Base-by-base conservation (phyloP, 1,140 invertebrate genomes). In the Neodiprion fabricii region DNA sequence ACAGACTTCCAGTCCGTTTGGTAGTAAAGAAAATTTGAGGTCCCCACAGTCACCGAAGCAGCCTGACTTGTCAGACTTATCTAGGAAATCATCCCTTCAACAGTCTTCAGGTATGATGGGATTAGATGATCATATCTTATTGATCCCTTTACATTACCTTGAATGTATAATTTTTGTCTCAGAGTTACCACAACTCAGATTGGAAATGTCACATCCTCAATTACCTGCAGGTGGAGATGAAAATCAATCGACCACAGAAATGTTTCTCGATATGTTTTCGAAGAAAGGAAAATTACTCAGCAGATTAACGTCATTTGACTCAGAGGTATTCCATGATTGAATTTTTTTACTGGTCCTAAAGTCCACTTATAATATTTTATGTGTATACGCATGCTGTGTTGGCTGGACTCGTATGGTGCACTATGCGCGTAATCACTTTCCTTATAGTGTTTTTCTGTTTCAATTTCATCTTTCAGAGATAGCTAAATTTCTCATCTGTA, bases 221-320 rank as follows among this genome's bases (percentile, higher is more conserved):
- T 79, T 69, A 73, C 77, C 71, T 67, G 28, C 80, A 80, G 67
- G 81, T 74, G 81, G 67, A 72, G 91, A 89, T 28, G 92, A 92
- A 68, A 90, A 90, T n/a, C 93, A 94, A 80, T 94, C 93, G 9
- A 93, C 94, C 0, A 92, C 94, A 2, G 95, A 96, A 78, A 95
- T 96, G 90, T 95, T 97, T 83, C 92, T 96, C 79, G 96, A 97
- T 80, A 94, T 97, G 89, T 92, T 97, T 78, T 95, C 95, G 78
- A 97, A 97, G 84, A 92, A 96, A 79, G 95, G 95, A 81, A 92
- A 95, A 78, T 90, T 98, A 71, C 91, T 97, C 76, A 95, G 93
- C 82, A 96, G 96, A 88, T 88, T 97, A 66, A 96, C 95, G 9
- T 97, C 96, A 0, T 93, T 96, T 77, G 96, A 97, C 82, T 95